Evolutionary conservation across 2,113 vertebrate species (phyloP), one percentile per base, ranked within the genome.

Genomic region (Ptilorrhoa leucosticta): DNA sequence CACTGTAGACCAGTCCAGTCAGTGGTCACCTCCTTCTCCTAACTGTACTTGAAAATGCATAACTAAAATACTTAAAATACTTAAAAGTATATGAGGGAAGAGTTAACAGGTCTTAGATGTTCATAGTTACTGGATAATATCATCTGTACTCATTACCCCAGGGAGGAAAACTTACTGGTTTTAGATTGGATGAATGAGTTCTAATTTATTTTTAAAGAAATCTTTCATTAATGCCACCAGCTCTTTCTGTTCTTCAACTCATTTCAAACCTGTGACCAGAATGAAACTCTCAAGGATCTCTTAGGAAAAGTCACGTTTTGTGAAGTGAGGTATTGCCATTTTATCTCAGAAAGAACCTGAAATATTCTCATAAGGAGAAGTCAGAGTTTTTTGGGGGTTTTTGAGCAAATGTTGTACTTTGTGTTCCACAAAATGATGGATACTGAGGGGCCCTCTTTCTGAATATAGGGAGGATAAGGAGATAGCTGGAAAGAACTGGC

Each of bases 351-450:
- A 82, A 76, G 19, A 8, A 60, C 47, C 5, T 54, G 42, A 54
- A 82, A 66, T 15, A 0, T 35, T 87, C 40, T 73, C 15, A 13
- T 70, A 54, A 73, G 39, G 21, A 58, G 16, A 31, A 89, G 7
- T 5, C 2, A 11, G 24, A 71, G 4, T 15, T 70, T 27, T 40
- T 20, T 5, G 4, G 15, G 0, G 1, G 3, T 6, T 44, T 70
- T 42, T 64, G 10, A 65, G 7, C 2, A 89, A 80, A 69, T 37
- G 4, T 37, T 73, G 6, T 42, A 44, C 31, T 63, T 78, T 75
- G 7, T 9, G 1, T 64, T 88, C 18, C 23, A 50, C 1, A 14
- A 87, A 6, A 4, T 17, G 7, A 31, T 0, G 3, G 9, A 18
- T 24, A 37, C 1, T 39, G 47, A 78, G 30, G 7, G 3, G 8